Conservation (phyloP, 2,888 invertebrate genomes). For the Globia sparganii region DNA sequence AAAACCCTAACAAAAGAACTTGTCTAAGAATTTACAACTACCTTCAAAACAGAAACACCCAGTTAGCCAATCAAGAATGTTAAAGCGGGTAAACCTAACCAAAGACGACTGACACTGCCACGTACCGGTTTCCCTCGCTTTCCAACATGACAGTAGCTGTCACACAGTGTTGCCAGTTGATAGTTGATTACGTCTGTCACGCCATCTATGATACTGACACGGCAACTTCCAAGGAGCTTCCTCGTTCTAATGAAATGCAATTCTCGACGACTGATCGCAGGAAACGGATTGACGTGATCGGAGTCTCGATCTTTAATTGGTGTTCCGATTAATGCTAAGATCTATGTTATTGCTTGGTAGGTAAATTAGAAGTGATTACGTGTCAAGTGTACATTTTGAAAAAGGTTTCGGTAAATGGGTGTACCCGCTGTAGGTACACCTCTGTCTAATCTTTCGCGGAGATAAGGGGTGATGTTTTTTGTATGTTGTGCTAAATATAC, state of each 20-base stretch:
- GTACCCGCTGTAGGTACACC: neutral
- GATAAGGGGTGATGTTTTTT: neutral
- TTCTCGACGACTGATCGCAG: conserved; percentile 47
- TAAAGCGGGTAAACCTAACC: neutral
- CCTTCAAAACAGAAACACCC: neutral
- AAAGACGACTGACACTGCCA: conserved; percentile 31
- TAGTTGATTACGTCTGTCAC: conserved; percentile 48
- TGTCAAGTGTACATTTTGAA: no score
- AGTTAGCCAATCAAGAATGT: conserved; percentile 17
- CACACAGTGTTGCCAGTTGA: conserved; percentile 43
- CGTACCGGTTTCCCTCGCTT: conserved; percentile 26
- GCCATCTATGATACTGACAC: conserved; percentile 48
- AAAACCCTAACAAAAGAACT: neutral
- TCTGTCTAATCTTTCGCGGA: neutral
- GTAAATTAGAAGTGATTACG: neutral
- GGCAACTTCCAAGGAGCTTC: conserved; percentile 36
- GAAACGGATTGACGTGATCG: conserved; percentile 50
- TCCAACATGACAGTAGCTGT: conserved; percentile 48
- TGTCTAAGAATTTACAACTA: neutral
- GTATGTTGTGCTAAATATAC: neutral
- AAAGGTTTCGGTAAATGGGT: neutral
- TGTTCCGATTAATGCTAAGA: conserved; percentile 8
- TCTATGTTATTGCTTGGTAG: neutral
- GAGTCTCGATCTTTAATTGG: conserved; percentile 27
- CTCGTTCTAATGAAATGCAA: conserved; percentile 47